Evolutionary conservation across 1,140 invertebrate genomes (phyloP), one percentile per base, ranked within the genome.

Genomic region (Hyles vespertilio): DNA sequence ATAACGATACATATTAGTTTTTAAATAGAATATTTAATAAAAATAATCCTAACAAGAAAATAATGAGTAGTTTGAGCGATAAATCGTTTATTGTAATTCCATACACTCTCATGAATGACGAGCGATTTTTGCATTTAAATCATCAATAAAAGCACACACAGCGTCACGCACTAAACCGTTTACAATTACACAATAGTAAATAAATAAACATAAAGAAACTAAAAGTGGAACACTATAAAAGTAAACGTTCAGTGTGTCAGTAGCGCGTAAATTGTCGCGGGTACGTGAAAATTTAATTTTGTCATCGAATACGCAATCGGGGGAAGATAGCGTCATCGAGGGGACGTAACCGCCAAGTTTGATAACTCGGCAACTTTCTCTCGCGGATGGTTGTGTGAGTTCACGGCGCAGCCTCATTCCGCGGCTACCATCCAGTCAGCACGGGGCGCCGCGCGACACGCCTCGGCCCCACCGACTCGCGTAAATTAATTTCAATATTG

Each of bases 351-450:
- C 79, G 72, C 79, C 66, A 72, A 77, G 84, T 84, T 82, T 87
- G 81, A 87, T 87, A 87, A 83, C 80, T 76, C 59, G 67, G 68
- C 70, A 77, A 85, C 82, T 87, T 85, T 87, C 84, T 87, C 84
- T 83, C 77, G 72, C 60, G 65, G 69, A 32, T 36, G 54, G 56
- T 61, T 47, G 50, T 22, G 49, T 46, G 47, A 56, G 44, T 48
- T 43, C 54, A 56, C 65, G 54, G 51, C 52, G 48, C 59, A 79
- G 77, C 73, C 69, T 81, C 80, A 79, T 76, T 83, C 69, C 74
- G 75, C 75, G 68, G 57, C 62, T 58, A 67, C 66, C 77, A 59
- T 60, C 73, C 72, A 70, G 63, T 69, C 69, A 68, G 70, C 65
- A 69, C 75, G 80, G 63, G 61, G 66, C 70, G 74, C 71, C 66